Conservation (phyloP, 2,888 invertebrate species). For the Reticulitermes lucifugus region DNA sequence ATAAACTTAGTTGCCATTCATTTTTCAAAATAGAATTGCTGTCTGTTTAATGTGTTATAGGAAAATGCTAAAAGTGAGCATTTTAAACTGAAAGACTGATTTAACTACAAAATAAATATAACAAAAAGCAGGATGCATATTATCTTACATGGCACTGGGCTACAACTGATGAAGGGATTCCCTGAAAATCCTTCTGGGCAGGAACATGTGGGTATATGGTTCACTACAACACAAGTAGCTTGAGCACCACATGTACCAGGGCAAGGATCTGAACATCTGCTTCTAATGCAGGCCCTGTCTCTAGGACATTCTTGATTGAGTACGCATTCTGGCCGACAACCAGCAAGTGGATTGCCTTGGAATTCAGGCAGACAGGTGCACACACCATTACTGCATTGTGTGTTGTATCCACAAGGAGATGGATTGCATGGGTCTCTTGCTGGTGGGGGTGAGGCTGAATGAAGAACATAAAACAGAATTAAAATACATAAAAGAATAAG, state of each 20-base stretch:
- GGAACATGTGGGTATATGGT: conserved; percentile 59
- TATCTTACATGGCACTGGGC: conserved; percentile 68
- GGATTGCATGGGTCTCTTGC: conserved; percentile 62
- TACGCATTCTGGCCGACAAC: conserved; percentile 72
- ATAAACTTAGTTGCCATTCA: too few relatives aligned
- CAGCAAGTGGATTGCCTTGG: conserved; percentile 72
- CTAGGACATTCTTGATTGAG: conserved; percentile 69
- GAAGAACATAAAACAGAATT: neutral
- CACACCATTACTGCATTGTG: conserved; percentile 71
- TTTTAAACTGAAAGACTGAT: too few relatives aligned
- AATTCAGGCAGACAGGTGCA: conserved; percentile 74
- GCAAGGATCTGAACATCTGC: conserved; percentile 71
- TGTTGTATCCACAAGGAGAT: conserved; percentile 68
- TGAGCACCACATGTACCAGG: conserved; percentile 75
- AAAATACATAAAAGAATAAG: neutral
- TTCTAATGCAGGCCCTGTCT: conserved; percentile 68
- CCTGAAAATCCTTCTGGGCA: conserved; percentile 68
- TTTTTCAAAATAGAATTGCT: too few relatives aligned
- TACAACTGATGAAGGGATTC: conserved; percentile 77
- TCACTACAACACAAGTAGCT: conserved; percentile 61
- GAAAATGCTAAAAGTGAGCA: too few relatives aligned
- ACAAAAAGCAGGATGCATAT: neutral
- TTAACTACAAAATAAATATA: too few relatives aligned
- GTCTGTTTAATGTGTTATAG: too few relatives aligned
- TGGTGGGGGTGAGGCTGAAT: conserved; percentile 52